These are phyloP conservation scores for Fregata magnificens DNA, from an alignment of 2,113 vertebrate genomes.

Conservation along the genomic window DNA sequence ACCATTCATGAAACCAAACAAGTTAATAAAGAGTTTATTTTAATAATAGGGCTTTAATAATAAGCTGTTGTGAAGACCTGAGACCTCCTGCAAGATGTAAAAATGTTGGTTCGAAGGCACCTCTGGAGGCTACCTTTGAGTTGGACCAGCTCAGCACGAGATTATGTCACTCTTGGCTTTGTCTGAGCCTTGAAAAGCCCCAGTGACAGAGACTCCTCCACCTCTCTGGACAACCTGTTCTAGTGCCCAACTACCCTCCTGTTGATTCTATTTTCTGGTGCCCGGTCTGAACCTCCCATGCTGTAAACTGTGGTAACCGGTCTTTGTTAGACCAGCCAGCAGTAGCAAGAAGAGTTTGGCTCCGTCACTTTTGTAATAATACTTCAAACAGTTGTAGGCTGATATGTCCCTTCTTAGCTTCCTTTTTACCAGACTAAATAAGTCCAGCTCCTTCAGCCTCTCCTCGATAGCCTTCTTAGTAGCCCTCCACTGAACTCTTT, in stretches of 20 bases:
- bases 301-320: not conserved
- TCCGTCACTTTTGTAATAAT: not conserved
- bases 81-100: not conserved
- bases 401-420: not conserved
- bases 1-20: not conserved
- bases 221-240: not conserved
- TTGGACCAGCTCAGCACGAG: not conserved
- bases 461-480: not conserved
- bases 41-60: constrained; percentile 25
- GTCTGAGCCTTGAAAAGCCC: not conserved
- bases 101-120: not conserved
- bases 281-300: not conserved
- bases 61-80: not conserved
- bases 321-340: not conserved
- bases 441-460: not conserved
- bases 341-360: not conserved
- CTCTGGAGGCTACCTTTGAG: not conserved
- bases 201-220: not conserved
- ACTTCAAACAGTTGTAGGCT: not conserved
- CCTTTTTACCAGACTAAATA: not conserved
- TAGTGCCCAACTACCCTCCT: not conserved
- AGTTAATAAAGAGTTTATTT: not conserved
- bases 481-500: not conserved
- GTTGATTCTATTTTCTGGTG: not conserved
- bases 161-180: not conserved